These are phyloP conservation scores for Wiebesia pumilae DNA, from an alignment of 1,140 invertebrate genomes.

Conservation along the genomic window DNA sequence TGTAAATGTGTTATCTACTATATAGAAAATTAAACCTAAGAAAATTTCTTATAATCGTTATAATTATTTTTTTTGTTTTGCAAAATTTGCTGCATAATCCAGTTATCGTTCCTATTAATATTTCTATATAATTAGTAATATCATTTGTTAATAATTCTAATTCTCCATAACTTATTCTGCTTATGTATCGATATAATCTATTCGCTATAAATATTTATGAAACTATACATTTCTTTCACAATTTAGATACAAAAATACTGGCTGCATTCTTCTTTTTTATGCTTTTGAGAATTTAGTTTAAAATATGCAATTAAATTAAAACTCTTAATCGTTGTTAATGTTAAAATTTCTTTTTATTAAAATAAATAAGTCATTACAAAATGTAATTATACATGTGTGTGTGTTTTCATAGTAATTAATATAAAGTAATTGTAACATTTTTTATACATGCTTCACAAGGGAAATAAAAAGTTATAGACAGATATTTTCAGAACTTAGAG, in stretches of 20 bases:
- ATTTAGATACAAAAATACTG: background rate
- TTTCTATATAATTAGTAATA: too few relatives aligned
- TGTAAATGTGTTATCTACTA: too few relatives aligned
- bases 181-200: too few relatives aligned
- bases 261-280: background rate
- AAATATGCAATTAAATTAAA: background rate
- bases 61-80: too few relatives aligned
- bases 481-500: background rate
- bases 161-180: too few relatives aligned
- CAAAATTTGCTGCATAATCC: too few relatives aligned
- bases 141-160: too few relatives aligned
- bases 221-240: background rate
- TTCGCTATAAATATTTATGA: conserved; percentile 2
- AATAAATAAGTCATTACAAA: conserved; percentile 45
- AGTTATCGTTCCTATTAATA: too few relatives aligned
- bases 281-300: background rate
- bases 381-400: conserved; percentile 22
- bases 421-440: conserved; percentile 14
- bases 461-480: conserved; percentile 27
- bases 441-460: conserved; percentile 24
- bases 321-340: background rate
- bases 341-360: conserved; percentile 38
- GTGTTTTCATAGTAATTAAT: conserved; percentile 29
- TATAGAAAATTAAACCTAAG: too few relatives aligned
- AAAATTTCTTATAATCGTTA: too few relatives aligned